phyloP scores from a whole-genome alignment of 2,888 invertebrate species.

The Parascotia fuliginaria region DNA sequence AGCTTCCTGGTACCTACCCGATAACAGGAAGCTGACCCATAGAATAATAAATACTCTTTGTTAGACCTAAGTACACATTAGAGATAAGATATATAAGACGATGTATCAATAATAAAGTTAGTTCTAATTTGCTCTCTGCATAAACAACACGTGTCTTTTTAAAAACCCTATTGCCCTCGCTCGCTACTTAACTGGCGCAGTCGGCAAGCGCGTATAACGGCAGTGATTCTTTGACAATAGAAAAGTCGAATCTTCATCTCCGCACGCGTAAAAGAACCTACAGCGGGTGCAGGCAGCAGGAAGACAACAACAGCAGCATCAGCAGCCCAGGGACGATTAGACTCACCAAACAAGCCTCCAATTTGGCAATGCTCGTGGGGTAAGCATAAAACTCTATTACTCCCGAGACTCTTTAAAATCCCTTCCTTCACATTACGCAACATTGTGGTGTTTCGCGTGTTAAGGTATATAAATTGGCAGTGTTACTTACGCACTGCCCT shows the following conservation, averaged over 20 bases:
- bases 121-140: too few species aligned
- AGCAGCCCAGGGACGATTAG: neutral
- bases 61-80: too few species aligned
- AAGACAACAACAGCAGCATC: neutral
- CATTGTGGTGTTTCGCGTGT: neutral
- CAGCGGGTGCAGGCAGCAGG: neutral
- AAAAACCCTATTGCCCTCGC: too few species aligned
- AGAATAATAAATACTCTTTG: too few species aligned
- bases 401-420: neutral
- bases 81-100: too few species aligned
- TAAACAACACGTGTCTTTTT: too few species aligned
- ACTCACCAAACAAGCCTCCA: neutral
- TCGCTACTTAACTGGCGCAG: neutral
- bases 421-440: neutral
- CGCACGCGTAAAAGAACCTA: too few species aligned
- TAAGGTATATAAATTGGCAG: neutral
- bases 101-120: too few species aligned
- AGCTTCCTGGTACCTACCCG: too few species aligned
- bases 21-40: too few species aligned
- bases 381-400: neutral
- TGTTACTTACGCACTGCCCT: neutral
- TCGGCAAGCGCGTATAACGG: neutral
- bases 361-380: neutral
- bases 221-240: neutral
- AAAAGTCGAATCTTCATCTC: too few species aligned